Conservation (phyloP, 2,888 invertebrate species). For the Tanypteryx hageni region DNA sequence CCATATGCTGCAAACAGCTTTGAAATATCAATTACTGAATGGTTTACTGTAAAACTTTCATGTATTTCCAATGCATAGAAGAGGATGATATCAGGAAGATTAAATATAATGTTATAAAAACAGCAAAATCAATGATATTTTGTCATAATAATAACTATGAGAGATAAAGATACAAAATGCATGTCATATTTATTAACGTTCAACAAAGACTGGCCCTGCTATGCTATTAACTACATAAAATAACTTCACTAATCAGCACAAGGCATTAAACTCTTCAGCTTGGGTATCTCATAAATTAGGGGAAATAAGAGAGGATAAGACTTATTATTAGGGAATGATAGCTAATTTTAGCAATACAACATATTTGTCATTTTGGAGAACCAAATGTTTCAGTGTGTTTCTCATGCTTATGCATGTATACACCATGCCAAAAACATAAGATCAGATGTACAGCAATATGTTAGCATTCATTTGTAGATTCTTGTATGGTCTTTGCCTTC, state of each 20-base stretch:
- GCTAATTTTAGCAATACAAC: conserved; percentile 13
- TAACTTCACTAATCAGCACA: background rate
- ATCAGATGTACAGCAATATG: conserved; percentile 40
- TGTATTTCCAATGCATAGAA: too few species aligned
- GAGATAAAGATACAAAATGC: conserved; percentile 51
- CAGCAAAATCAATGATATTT: too few species aligned
- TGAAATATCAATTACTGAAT: too few species aligned
- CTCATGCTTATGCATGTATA: conserved; percentile 36
- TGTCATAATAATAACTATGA: conserved; percentile 3
- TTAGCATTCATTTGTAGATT: conserved; percentile 27
- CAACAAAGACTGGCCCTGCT: background rate
- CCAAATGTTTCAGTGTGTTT: conserved; percentile 31
- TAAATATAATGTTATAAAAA: too few species aligned
- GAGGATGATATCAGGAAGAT: too few species aligned
- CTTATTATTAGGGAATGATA: conserved; percentile 15
- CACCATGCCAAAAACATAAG: conserved; percentile 42
- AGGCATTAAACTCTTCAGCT: background rate
- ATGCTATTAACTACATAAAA: conserved; percentile 20
- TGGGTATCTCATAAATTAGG: conserved; percentile 19
- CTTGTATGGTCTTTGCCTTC: conserved; percentile 23
- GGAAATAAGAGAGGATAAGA: background rate
- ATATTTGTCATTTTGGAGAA: background rate
- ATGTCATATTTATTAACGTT: conserved; percentile 32
- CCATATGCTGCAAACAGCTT: too few species aligned
- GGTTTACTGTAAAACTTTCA: too few species aligned